phyloP scores from a whole-genome alignment of 1,140 invertebrate genomes.

The Drosophila trapezifrons region DNA sequence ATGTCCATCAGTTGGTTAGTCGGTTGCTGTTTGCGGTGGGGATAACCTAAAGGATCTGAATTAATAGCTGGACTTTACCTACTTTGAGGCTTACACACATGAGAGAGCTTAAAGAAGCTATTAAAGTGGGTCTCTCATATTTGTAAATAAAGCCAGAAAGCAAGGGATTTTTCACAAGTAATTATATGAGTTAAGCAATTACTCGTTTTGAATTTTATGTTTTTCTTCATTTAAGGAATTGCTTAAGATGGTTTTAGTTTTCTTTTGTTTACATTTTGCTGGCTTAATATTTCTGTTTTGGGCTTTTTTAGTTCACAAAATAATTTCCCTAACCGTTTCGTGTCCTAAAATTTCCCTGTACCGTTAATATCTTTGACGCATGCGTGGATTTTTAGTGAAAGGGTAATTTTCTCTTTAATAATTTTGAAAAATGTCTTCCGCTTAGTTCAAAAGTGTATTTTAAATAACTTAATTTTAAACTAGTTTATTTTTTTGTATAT shows the following conservation, averaged over 20 bases:
- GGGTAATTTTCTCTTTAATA: slow-evolving; percentile 43
- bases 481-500: no score
- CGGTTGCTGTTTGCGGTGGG: slow-evolving; percentile 63
- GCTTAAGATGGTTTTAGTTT: background rate
- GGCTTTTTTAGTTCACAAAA: slow-evolving; percentile 46
- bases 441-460: background rate
- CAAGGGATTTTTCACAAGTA: no score
- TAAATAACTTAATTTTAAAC: no score
- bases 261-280: slow-evolving; percentile 59
- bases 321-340: slow-evolving; percentile 45
- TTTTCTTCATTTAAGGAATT: background rate
- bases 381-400: slow-evolving; percentile 49
- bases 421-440: slow-evolving; percentile 4
- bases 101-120: background rate
- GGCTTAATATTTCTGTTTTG: slow-evolving; percentile 51
- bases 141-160: background rate
- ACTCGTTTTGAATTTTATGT: no score
- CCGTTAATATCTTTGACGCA: slow-evolving; percentile 37
- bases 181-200: no score
- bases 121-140: slow-evolving; percentile 1
- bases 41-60: slow-evolving; percentile 41
- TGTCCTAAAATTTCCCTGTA: slow-evolving; percentile 24
- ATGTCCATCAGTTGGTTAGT: slow-evolving; percentile 58
- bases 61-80: slow-evolving; percentile 22
- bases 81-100: slow-evolving; percentile 7